Evolutionary conservation across 2,888 invertebrate genomes (phyloP), one percentile per base, ranked within the genome.

Genomic region (Drosophila colorata): DNA sequence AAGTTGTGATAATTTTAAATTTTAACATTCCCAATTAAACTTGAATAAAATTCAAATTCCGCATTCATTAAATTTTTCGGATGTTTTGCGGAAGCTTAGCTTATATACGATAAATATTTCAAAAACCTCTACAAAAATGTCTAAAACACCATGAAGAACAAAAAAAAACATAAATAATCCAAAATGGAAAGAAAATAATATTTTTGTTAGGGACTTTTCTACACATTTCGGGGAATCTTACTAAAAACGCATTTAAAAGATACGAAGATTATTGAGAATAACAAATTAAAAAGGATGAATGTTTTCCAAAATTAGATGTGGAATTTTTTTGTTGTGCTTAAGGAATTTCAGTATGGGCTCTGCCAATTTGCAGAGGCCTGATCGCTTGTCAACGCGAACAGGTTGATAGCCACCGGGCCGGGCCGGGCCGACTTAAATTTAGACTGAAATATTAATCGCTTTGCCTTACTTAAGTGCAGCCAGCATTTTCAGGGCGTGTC

Each of bases 381-480:
- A 18, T 31, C 13, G 2, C 8, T 16, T 41, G 41, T 13, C 33
- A 14, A 20, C 23, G 20, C 25, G 23, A 35, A 23, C 13, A 43
- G 40, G 43, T 55, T 41, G 35, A 13, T 20, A 48, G 18, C 18
- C 9, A 16, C 37, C 7, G 18, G 9, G 25, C 3, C 40, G 18
- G 8, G 13, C 43, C 25, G 6, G 33, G 13, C 13, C 13, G 5
- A 33, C 33, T 65, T 87, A 69, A 85, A 85, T 87, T 82, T 74
- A 65, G 71, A 64, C 55, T 55, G 47, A 38, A 28, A 58, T 59
- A 65, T 81, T 68, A 58, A 84, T 47, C 70, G 23, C 65, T 84
- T 81, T 69, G 89, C 67, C 87, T 84, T 87, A 84, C 87, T 82
- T 82, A 61, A 56, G 25, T 28, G 57, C 23, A 18, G 49, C 60